phyloP scores from a whole-genome alignment of 2,113 vertebrate genomes.

The Hippocampus guttulatus region DNA sequence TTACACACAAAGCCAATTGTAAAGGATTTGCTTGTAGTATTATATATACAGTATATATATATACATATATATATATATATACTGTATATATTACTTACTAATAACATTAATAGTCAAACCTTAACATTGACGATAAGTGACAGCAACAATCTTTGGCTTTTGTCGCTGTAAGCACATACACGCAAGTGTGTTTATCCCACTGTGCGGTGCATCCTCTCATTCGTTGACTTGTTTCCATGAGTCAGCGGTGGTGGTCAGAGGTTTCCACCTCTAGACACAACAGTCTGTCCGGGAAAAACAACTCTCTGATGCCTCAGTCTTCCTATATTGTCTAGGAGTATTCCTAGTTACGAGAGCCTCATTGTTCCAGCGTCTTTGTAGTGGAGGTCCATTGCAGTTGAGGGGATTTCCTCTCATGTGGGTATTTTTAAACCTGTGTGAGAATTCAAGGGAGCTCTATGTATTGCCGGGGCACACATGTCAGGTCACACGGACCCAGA shows the following conservation, averaged over 20 bases:
- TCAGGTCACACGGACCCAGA: constrained; percentile 35
- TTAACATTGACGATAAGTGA: too few species aligned
- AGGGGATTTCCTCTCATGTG: constrained; percentile 61
- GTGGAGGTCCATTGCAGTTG: constrained; percentile 59
- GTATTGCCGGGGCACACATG: constrained; percentile 48
- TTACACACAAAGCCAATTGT: constrained; percentile 20
- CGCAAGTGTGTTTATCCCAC: constrained; percentile 36
- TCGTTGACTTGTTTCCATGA: constrained; percentile 61
- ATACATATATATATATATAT: too few species aligned
- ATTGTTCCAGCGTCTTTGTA: constrained; percentile 74
- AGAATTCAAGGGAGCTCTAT: constrained; percentile 58
- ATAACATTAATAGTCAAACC: too few species aligned
- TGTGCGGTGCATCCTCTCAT: constrained; percentile 53
- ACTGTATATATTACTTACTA: too few species aligned
- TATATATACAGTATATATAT: background rate
- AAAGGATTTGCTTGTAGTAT: constrained; percentile 21
- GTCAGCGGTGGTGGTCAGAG: constrained; percentile 58
- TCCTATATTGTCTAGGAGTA: constrained; percentile 75
- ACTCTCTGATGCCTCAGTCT: constrained; percentile 63
- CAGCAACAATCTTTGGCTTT: background rate
- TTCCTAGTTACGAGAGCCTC: constrained; percentile 66
- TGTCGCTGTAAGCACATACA: background rate
- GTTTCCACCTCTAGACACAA: constrained; percentile 76
- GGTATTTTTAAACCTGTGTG: constrained; percentile 71
- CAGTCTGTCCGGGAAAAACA: constrained; percentile 66